Evolutionary conservation across 2,113 vertebrate genomes (phyloP).

Genomic region (Hyaena hyaena): DNA sequence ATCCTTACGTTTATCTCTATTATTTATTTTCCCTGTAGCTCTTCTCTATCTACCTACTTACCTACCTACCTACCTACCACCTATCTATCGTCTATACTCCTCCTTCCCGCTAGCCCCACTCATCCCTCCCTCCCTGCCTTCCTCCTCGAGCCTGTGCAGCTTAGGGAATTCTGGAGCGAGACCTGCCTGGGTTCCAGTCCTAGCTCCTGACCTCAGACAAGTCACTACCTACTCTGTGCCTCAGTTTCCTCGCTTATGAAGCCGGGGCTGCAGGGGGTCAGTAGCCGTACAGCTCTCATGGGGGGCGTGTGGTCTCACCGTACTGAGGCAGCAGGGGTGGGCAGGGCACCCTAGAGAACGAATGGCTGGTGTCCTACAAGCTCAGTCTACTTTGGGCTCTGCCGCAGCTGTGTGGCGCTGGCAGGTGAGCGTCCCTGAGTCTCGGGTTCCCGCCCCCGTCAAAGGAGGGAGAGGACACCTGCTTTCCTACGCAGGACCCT

Average conservation of each 20-base stretch:
- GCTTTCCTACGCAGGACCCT: neutral
- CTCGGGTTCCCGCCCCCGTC: neutral
- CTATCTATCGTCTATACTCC: neutral
- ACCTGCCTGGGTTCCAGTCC: neutral
- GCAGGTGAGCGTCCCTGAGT: neutral
- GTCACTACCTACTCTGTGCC: neutral
- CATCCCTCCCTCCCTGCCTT: neutral
- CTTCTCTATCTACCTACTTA: too few species aligned
- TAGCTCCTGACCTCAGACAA: neutral
- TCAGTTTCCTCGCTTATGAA: neutral
- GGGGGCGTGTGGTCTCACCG: neutral
- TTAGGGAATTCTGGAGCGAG: neutral
- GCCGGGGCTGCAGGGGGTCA: too few species aligned
- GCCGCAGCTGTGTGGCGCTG: accelerated
- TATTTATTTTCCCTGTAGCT: too few species aligned
- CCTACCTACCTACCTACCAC: too few species aligned
- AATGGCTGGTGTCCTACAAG: neutral
- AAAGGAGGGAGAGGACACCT: neutral
- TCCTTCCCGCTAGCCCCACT: accelerated
- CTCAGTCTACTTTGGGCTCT: neutral
- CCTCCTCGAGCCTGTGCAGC: neutral
- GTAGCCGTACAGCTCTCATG: accelerated
- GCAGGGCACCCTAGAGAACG: neutral
- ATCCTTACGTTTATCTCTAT: neutral
- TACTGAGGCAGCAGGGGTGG: neutral